phyloP scores from a whole-genome alignment of 2,797 vertebrate species.

The Poeciliopsis turneri region DNA sequence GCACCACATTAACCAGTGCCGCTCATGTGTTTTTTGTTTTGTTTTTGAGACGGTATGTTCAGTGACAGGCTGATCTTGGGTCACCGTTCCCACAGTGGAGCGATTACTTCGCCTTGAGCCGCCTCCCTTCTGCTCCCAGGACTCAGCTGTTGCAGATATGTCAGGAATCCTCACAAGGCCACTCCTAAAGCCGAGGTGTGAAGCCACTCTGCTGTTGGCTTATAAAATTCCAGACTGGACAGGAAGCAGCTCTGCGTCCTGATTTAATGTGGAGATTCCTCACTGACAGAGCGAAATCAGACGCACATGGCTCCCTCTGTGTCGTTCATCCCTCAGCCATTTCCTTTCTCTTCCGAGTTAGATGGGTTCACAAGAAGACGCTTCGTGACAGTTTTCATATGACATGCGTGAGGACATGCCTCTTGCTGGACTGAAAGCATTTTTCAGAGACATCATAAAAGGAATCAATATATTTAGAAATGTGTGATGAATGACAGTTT shows the following conservation, averaged over 20 bases:
- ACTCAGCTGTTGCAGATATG: slow-evolving; percentile 36
- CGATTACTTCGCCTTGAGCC: no score
- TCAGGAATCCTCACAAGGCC: slow-evolving; percentile 39
- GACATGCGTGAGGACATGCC: background rate
- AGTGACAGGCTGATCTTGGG: no score
- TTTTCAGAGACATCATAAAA: background rate
- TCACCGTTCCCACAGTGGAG: no score
- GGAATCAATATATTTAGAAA: background rate
- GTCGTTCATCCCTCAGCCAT: background rate
- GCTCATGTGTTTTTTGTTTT: no score
- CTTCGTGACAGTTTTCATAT: background rate
- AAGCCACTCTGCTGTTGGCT: background rate
- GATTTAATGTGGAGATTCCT: background rate
- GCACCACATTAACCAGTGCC: no score
- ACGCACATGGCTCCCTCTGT: background rate
- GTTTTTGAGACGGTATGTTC: no score
- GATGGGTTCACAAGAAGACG: background rate
- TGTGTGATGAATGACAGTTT: background rate
- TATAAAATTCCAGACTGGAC: background rate
- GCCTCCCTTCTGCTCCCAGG: background rate
- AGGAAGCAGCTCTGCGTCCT: background rate
- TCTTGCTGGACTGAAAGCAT: background rate
- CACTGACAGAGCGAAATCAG: background rate
- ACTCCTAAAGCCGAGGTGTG: slow-evolving; percentile 36
- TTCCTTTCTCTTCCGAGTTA: background rate